These are phyloP conservation scores for Oxytorus armatus DNA, from an alignment of 2,888 invertebrate species.

Conservation along the genomic window DNA sequence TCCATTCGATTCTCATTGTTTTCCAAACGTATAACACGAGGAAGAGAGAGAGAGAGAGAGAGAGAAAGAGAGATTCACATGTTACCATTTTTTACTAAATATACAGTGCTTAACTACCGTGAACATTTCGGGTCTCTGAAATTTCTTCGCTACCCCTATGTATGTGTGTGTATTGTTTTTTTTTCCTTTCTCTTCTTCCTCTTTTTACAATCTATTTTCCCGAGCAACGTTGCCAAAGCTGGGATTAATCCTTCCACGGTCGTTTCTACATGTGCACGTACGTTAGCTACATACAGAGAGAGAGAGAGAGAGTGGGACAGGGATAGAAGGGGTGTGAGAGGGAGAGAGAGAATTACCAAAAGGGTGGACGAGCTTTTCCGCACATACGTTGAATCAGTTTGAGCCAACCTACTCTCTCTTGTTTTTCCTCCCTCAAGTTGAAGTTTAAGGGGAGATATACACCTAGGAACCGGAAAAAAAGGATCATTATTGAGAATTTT, in stretches of 20 bases:
- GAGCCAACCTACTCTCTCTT: constrained; percentile 48
- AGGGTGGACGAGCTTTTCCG: no score
- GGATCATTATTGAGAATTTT: no score
- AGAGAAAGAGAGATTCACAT: constrained; percentile 13
- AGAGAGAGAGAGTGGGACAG: no score
- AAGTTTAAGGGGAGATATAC: no score
- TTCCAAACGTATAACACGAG: background rate
- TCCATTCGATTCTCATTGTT: constrained; percentile 49
- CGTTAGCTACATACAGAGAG: no score
- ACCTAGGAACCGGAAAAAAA: no score
- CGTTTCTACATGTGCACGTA: constrained; percentile 14
- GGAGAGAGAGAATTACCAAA: no score
- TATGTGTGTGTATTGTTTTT: no score
- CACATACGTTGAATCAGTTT: constrained; percentile 69
- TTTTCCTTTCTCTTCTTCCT: constrained; percentile 15
- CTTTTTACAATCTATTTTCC: constrained; percentile 39
- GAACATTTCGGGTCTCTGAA: constrained; percentile 41
- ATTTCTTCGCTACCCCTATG: constrained; percentile 19
- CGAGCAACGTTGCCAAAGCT: constrained; percentile 49
- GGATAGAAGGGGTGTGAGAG: no score
- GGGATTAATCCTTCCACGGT: constrained; percentile 45
- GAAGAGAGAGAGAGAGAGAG: no score
- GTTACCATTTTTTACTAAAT: no score
- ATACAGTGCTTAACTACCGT: no score
- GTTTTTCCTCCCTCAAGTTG: constrained; percentile 70